phyloP scores from a whole-genome alignment of 2,113 vertebrate genomes.

The Pavo muticus region DNA sequence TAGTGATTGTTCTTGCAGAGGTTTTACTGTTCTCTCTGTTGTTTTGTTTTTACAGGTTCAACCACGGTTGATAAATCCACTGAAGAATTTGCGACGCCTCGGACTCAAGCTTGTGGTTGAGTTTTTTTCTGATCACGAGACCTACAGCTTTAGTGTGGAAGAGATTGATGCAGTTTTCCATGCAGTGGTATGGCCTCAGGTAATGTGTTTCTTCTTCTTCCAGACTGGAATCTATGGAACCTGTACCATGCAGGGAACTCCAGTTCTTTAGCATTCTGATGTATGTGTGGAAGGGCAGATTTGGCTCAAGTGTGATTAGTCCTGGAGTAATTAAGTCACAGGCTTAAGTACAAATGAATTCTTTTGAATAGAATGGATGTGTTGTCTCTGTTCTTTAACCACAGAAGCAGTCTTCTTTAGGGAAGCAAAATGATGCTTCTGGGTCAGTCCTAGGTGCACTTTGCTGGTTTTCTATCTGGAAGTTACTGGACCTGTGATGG shows the following conservation, averaged over 20 bases:
- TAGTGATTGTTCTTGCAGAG: background rate
- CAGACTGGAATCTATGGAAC: background rate
- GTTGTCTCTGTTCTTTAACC: background rate
- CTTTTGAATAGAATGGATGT: background rate
- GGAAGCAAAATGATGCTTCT: background rate
- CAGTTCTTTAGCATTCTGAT: background rate
- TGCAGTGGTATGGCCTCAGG: conserved; percentile 94
- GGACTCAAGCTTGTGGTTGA: conserved; percentile 88
- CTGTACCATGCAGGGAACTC: background rate
- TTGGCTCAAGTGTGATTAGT: background rate
- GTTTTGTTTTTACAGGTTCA: conserved; percentile 82
- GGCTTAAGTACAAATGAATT: background rate
- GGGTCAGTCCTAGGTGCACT: background rate
- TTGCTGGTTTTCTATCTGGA: background rate
- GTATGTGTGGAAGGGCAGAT: background rate
- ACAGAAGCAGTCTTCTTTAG: background rate
- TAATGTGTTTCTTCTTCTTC: conserved; percentile 56
- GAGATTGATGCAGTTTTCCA: conserved; percentile 92
- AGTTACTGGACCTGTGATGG: background rate
- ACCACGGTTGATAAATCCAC: conserved; percentile 85
- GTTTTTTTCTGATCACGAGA: conserved; percentile 91
- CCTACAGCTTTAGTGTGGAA: conserved; percentile 85
- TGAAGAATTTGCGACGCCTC: conserved; percentile 94
- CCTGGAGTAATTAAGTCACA: background rate
- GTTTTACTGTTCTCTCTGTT: background rate